Evolutionary conservation across 92 coral and sea anemone genomes (phyloP), one percentile per base, ranked within the genome.

Genomic region (Zoanthus sociatus): DNA sequence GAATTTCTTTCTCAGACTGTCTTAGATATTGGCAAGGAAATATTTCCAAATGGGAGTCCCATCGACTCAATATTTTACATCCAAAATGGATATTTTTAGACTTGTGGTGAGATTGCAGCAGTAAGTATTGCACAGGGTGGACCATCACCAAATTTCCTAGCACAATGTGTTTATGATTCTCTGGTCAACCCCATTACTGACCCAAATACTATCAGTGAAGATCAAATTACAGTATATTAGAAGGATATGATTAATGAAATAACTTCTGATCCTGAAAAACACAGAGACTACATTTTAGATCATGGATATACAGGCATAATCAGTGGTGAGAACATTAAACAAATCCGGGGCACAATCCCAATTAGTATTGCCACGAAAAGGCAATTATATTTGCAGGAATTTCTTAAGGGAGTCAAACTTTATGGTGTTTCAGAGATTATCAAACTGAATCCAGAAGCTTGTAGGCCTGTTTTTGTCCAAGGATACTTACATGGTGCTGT

Each of bases 371-470:
- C 31, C 44, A 74, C 5, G 9, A 85, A 61, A 84, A 73, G 72
- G 54, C 17, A 32, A 12, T 70, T 86, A 21, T 91, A 87, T 82
- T 44, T 91, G 68, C 72, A 71, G 17, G 88, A 91, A 70, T 91
- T 88, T 67, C 60, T 61, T 66, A 78, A 84, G 73, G 89, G 94
- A 37, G 87, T 91, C 7, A 83, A 82, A 77, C 83, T 70, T 21
- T 91, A 56, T 83, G 89, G 93, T 63, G 60, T 87, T 54, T 86
- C 87, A 44, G 84, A 83, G 30, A 71, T 83, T 77, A 84, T 91
- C 55, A 87, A 72, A 72, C 77, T 18, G 50, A 61, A 91, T 51
- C 87, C 91, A 51, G 87, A 87, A 21, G 60, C 68, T 30, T 91
- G 84, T 85, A 91, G 84, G 78, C 20, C 75, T n/a, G n/a, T 78